Conservation (phyloP, 1,140 invertebrate species). For the Eubasilissa regina region DNA sequence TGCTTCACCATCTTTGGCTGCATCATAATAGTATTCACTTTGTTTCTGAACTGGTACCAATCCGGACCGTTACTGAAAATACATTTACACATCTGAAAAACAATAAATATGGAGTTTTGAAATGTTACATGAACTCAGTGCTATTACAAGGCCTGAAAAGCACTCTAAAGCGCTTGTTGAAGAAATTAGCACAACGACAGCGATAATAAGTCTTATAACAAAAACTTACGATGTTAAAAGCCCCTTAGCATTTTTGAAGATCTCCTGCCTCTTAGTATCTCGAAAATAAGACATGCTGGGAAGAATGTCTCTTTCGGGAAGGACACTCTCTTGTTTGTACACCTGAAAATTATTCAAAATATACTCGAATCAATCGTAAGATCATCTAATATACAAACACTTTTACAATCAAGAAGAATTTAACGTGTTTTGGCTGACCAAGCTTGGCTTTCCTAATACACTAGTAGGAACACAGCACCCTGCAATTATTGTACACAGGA, state of each 20-base stretch:
- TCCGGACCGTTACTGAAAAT: constrained; percentile 47
- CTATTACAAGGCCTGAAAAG: background rate
- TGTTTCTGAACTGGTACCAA: constrained; percentile 56
- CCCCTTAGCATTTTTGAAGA: constrained; percentile 52
- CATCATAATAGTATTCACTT: constrained; percentile 58
- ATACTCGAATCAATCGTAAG: too few relatives aligned
- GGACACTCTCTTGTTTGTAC: constrained; percentile 49
- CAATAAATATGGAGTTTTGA: background rate
- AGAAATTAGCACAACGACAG: background rate
- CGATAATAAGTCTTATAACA: background rate
- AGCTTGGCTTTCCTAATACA: too few relatives aligned
- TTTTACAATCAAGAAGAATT: too few relatives aligned
- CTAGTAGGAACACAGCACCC: too few relatives aligned
- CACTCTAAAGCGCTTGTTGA: background rate
- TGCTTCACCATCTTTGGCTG: constrained; percentile 56
- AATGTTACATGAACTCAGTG: background rate
- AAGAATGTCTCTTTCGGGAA: constrained; percentile 45
- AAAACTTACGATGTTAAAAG: constrained; percentile 52
- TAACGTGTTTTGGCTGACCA: background rate
- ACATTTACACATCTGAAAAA: background rate
- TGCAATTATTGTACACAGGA: too few relatives aligned
- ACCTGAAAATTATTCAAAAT: constrained; percentile 53
- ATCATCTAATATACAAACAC: background rate
- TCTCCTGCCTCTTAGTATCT: constrained; percentile 44
- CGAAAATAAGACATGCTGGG: constrained; percentile 51